Evolutionary conservation across 2,888 invertebrate genomes (phyloP), one percentile per base, ranked within the genome.

Genomic region (Malacosoma neustria): DNA sequence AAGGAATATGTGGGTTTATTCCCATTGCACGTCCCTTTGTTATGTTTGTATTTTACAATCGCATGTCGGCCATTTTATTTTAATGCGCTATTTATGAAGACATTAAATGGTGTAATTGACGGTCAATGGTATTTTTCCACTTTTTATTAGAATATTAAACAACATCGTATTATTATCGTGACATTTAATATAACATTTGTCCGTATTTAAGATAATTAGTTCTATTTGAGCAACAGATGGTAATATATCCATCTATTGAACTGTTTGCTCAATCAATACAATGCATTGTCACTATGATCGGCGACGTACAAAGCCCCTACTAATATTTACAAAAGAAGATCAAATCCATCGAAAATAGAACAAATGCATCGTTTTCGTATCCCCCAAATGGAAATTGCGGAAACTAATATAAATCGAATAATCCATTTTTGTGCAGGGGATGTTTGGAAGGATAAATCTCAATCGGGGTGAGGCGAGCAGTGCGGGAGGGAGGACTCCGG

Each of bases 351-450:
- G n/a, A n/a, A n/a, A n/a, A n/a, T n/a, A 53, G 65, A 56, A 54
- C 66, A 61, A 75, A 70, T 70, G 72, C 65, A 55, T 57, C 60
- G 54, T 57, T 59, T 57, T 64, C 55, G 64, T 62, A 65, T 74
- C 81, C 75, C 76, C 72, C 66, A 64, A 74, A 74, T 73, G 69
- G 76, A 72, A 80, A 79, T 77, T 74, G 74, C 79, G 82, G 79
- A 84, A 84, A 85, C 80, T 75, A 82, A 82, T 84, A 82, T 81
- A 84, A 84, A 82, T 80, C 77, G 80, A 71, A 82, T 84, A 81
- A 84, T 77, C 73, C 69, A 74, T 71, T 77, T 64, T 69, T 61
- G 66, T 69, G 69, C 66, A 68, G 77, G 84, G 81, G 75, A 72
- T 64, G 68, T 75, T 81, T 61, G 74, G 72, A 71, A 64, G 76